phyloP scores from a whole-genome alignment of 2,113 vertebrate genomes.

The Mandrillus leucophaeus region DNA sequence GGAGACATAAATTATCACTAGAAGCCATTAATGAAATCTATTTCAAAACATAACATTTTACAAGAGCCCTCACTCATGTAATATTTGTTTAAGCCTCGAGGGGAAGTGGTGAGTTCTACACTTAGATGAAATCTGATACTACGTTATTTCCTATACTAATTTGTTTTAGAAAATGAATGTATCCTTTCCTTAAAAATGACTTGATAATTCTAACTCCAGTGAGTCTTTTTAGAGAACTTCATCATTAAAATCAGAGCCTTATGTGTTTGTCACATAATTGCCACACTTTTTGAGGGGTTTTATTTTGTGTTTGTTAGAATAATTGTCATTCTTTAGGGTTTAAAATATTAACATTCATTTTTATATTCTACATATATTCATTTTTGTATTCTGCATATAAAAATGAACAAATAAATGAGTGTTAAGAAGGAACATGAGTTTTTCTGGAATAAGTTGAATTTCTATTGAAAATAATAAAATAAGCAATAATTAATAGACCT shows the following conservation, averaged over 20 bases:
- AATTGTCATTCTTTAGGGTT: constrained; percentile 24
- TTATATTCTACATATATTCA: not conserved
- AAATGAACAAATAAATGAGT: not conserved
- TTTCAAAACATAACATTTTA: constrained; percentile 91
- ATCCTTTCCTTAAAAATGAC: constrained; percentile 71
- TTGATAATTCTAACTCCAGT: constrained; percentile 60
- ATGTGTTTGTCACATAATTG: constrained; percentile 46
- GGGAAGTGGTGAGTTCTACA: constrained; percentile 80
- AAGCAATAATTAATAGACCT: not conserved
- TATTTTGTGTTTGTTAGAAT: constrained; percentile 1
- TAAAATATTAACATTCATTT: constrained; percentile 22
- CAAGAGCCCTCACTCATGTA: constrained; percentile 86
- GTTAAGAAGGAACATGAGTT: not conserved
- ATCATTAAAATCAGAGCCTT: constrained; percentile 40
- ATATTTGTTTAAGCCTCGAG: constrained; percentile 89
- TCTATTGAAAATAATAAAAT: not conserved
- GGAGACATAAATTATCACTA: constrained; percentile 92
- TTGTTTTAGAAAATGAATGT: constrained; percentile 75
- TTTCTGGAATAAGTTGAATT: not conserved
- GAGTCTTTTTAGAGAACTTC: constrained; percentile 51
- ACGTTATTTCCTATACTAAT: constrained; percentile 71
- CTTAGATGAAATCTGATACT: constrained; percentile 72
- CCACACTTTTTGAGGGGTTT: not conserved
- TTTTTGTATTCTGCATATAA: not conserved
- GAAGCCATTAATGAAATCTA: constrained; percentile 91